These are phyloP conservation scores for Procambarus virginalis DNA, from an alignment of 1,140 invertebrate species.

Conservation along the genomic window DNA sequence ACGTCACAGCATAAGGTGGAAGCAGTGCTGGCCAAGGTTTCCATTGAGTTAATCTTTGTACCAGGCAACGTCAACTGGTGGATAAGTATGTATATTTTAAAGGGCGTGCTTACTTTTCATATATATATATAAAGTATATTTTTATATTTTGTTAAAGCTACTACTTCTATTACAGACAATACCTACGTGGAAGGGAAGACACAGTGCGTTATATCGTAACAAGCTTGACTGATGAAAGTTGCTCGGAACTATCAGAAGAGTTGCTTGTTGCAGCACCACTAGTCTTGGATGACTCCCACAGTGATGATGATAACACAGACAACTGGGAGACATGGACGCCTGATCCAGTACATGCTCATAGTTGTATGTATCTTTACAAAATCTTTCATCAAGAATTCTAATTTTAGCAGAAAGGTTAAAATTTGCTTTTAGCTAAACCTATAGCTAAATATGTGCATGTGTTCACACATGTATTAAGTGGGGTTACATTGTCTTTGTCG, in stretches of 20 bases:
- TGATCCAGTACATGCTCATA: slow-evolving; percentile 88
- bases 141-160: not conserved
- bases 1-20: too few species aligned
- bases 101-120: too few species aligned
- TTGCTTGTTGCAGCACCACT: slow-evolving; percentile 84
- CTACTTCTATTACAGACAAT: slow-evolving; percentile 74
- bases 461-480: too few species aligned
- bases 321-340: slow-evolving; percentile 95
- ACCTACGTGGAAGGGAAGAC: slow-evolving; percentile 89
- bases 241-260: slow-evolving; percentile 93
- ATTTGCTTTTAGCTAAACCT: too few species aligned
- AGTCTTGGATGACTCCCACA: slow-evolving; percentile 74
- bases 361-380: slow-evolving; percentile 33
- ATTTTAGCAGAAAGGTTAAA: not conserved
- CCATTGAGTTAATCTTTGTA: too few species aligned
- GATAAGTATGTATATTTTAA: too few species aligned
- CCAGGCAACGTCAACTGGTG: not conserved
- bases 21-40: too few species aligned
- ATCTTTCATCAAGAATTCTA: not conserved
- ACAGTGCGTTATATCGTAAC: slow-evolving; percentile 96
- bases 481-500: too few species aligned
- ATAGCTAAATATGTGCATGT: too few species aligned
- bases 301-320: slow-evolving; percentile 77
- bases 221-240: slow-evolving; percentile 93
- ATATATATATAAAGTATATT: too few species aligned